phyloP scores from a whole-genome alignment of 2,797 vertebrate species.

The Moxostoma hubbsi region DNA sequence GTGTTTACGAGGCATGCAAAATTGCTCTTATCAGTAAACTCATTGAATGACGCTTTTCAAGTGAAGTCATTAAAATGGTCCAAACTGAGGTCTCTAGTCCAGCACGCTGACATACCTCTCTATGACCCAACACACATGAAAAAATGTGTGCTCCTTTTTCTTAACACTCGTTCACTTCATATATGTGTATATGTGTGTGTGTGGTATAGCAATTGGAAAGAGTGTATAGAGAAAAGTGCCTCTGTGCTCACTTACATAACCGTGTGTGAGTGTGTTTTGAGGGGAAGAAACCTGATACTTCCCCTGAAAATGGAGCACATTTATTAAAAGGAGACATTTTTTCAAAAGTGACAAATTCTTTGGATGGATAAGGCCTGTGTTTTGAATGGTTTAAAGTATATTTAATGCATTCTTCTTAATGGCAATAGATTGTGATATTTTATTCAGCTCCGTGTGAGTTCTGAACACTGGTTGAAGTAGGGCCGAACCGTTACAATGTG shows the following conservation, averaged over 20 bases:
- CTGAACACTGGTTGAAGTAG: no score
- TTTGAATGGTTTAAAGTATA: background rate
- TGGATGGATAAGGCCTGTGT: background rate
- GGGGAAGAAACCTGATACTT: background rate
- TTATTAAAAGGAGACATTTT: no score
- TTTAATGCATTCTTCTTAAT: no score
- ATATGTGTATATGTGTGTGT: constrained; percentile 12
- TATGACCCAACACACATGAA: background rate
- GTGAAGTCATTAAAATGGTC: background rate
- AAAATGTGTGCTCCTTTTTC: background rate
- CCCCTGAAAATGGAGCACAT: background rate
- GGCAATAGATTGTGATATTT: no score
- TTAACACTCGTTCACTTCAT: constrained; percentile 32
- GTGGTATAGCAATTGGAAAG: constrained; percentile 42
- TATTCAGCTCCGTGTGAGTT: no score
- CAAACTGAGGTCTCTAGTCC: constrained; percentile 5
- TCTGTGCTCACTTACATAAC: constrained; percentile 47
- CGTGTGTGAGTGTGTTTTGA: background rate
- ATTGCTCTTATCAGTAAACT: constrained; percentile 20
- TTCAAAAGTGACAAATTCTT: no score
- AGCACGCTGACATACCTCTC: background rate
- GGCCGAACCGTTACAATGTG: no score
- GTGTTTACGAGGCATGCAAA: background rate
- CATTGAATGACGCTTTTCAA: constrained; percentile 19
- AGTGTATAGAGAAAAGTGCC: constrained; percentile 44